Evolutionary conservation across 2,797 vertebrate species (phyloP).

Genomic region (Carduelis carduelis): DNA sequence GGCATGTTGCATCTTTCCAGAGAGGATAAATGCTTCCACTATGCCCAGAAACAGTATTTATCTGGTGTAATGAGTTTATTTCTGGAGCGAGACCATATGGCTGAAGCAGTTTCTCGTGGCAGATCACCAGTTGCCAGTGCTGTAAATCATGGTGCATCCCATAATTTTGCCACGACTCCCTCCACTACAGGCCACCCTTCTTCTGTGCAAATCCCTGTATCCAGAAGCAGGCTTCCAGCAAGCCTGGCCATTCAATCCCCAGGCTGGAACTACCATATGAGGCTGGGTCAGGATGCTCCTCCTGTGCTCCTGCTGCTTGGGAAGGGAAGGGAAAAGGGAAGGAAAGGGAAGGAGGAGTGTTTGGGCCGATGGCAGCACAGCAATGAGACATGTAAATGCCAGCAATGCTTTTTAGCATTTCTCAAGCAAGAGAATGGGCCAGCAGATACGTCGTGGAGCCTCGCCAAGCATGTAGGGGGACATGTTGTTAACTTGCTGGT

Average conservation of each 20-base stretch:
- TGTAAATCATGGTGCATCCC: neutral
- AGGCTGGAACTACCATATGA: neutral
- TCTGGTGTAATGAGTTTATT: neutral
- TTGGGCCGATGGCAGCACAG: constrained; percentile 26
- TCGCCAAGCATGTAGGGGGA: constrained; percentile 65
- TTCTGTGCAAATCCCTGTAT: neutral
- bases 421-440: constrained; percentile 53
- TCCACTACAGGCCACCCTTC: neutral
- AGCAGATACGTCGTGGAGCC: constrained; percentile 54
- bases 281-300: fast-evolving
- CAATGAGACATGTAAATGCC: constrained; percentile 57
- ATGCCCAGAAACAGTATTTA: neutral
- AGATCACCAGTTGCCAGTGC: neutral
- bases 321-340: neutral
- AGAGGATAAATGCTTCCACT: neutral
- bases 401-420: constrained; percentile 59
- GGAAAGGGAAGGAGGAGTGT: neutral
- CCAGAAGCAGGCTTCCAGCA: neutral
- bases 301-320: fast-evolving
- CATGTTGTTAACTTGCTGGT: constrained; percentile 69
- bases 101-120: neutral
- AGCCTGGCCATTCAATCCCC: fast-evolving
- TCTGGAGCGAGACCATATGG: neutral
- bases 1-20: neutral
- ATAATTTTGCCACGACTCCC: neutral